Percentiles rank a stretch among this genome's conserved stretches.
phyloP scores from a whole-genome alignment of 2,113 vertebrate species.

The Entosphenus tridentatus region DNA sequence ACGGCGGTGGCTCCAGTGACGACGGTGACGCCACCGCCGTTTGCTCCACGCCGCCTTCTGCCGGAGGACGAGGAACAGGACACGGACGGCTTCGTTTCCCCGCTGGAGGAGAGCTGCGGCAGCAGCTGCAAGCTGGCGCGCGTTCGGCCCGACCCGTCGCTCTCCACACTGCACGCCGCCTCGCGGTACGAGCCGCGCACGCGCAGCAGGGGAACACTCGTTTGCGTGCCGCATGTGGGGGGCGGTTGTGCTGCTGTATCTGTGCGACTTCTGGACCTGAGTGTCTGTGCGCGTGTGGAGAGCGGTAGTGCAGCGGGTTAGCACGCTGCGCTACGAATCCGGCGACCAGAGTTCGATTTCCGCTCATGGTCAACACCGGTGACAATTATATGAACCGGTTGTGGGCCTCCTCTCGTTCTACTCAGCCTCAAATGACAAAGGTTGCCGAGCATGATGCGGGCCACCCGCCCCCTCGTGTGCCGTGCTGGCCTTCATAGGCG shows the following conservation, averaged over 20 bases:
- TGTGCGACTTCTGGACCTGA: too few species aligned
- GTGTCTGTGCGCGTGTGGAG: too few species aligned
- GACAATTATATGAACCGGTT: too few species aligned
- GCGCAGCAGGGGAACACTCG: too few species aligned
- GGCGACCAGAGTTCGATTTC: too few species aligned
- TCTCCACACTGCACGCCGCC: slow-evolving; percentile 81
- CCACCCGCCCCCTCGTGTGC: not conserved
- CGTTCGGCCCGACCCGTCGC: slow-evolving; percentile 33
- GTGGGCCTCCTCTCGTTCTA: too few species aligned
- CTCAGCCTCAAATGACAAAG: too few species aligned
- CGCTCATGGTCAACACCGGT: too few species aligned
- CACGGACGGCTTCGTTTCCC: slow-evolving; percentile 61
- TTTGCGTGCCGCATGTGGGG: too few species aligned
- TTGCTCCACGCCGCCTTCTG: slow-evolving; percentile 19
- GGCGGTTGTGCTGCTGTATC: too few species aligned
- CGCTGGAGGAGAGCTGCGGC: slow-evolving; percentile 56
- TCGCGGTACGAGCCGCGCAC: slow-evolving; percentile 37
- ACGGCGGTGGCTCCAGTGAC: not conserved
- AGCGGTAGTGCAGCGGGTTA: too few species aligned
- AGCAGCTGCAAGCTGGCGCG: slow-evolving; percentile 19
- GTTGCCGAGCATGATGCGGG: not conserved
- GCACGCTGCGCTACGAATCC: too few species aligned
- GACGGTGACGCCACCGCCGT: not conserved
- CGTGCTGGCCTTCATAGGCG: not conserved
- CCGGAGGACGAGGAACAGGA: slow-evolving; percentile 64